phyloP scores from a whole-genome alignment of 2,888 invertebrate species.

The Mantis religiosa region DNA sequence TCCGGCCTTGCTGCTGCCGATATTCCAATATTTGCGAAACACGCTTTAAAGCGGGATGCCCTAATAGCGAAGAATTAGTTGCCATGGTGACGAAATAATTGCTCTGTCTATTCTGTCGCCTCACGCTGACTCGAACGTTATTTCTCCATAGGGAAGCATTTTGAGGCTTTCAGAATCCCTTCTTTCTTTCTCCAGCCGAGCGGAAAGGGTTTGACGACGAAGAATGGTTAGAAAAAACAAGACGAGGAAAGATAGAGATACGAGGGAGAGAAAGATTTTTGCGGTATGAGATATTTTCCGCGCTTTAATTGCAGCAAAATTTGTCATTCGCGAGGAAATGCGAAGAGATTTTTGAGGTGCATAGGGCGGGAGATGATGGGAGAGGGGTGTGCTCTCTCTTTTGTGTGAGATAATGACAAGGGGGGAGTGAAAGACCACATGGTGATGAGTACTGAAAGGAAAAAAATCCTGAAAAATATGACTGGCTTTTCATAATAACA shows the following conservation, averaged over 20 bases:
- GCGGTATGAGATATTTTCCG: neutral
- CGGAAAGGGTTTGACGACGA: neutral
- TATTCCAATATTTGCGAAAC: neutral
- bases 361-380: neutral
- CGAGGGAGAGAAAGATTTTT: neutral
- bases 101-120: constrained; percentile 14
- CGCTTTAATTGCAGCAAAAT: neutral
- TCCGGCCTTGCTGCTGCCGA: neutral
- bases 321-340: neutral
- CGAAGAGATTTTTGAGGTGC: neutral
- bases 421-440: neutral
- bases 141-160: neutral
- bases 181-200: neutral
- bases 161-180: neutral
- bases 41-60: neutral
- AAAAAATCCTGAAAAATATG: neutral
- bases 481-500: neutral
- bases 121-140: neutral
- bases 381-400: neutral
- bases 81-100: constrained; percentile 21
- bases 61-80: constrained; percentile 8
- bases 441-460: neutral
- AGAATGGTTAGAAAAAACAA: neutral
- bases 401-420: neutral
- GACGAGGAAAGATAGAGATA: neutral